phyloP scores from a whole-genome alignment of 2,888 invertebrate genomes.

The Sceliomorpha sp. region DNA sequence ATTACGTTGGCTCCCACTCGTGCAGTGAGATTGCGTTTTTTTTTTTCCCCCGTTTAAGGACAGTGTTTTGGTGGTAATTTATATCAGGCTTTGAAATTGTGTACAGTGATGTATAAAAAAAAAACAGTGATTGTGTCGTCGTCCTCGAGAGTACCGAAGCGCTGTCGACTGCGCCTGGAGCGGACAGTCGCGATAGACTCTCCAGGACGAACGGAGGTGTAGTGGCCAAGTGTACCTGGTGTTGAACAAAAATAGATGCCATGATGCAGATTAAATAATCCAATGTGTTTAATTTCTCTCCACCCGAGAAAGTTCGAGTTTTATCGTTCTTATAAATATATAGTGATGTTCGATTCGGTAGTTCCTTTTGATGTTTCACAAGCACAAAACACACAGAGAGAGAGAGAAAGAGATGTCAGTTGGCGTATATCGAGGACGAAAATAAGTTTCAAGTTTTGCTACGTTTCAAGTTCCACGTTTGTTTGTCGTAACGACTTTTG shows the following conservation, averaged over 20 bases:
- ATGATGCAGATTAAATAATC: constrained; percentile 71
- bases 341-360: constrained; percentile 8
- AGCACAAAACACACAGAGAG: background rate
- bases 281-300: constrained; percentile 65
- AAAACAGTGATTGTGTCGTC: constrained; percentile 72
- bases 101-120: constrained; percentile 77
- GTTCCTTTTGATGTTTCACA: background rate
- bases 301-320: constrained; percentile 44
- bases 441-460: too few relatives aligned
- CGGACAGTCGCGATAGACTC: constrained; percentile 32
- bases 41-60: constrained; percentile 57
- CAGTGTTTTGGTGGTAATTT: constrained; percentile 67
- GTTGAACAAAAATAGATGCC: constrained; percentile 77
- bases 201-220: constrained; percentile 69
- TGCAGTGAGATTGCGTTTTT: constrained; percentile 14
- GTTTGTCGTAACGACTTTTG: background rate
- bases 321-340: too few relatives aligned
- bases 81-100: constrained; percentile 64
- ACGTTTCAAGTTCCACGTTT: background rate
- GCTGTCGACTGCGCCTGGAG: constrained; percentile 37
- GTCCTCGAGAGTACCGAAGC: constrained; percentile 65
- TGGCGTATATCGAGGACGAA: too few relatives aligned
- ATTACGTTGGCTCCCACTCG: constrained; percentile 4
- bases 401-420: too few relatives aligned
- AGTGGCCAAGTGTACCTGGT: constrained; percentile 79